A percentile compares a stretch with the other conserved stretches of the same genome.
phyloP scores from a whole-genome alignment of 53 echinoderm and acorn worm species.

The Paracentrotus lividus region DNA sequence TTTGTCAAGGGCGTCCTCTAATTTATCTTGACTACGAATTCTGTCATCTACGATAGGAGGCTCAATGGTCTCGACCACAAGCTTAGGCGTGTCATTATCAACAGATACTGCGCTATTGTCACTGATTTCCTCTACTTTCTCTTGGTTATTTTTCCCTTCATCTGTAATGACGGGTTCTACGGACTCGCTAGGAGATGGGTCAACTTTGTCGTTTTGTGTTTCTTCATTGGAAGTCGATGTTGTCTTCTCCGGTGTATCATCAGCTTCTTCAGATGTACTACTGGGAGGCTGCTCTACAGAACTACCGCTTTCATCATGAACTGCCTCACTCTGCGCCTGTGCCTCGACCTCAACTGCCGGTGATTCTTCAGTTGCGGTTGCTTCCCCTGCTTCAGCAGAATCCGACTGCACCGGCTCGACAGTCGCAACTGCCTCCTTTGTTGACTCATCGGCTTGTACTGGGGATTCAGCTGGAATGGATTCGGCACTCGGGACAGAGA shows the following conservation, averaged over 20 bases:
- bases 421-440: neutral
- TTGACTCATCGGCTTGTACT: conserved; percentile 13
- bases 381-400: neutral
- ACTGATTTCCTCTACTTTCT: too few relatives aligned
- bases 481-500: too few relatives aligned
- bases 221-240: conserved; percentile 9
- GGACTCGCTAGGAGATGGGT: neutral
- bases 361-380: conserved; percentile 6
- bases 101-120: neutral
- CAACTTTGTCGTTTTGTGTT: neutral
- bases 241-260: neutral
- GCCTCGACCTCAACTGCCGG: neutral
- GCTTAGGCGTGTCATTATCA: neutral
- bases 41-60: neutral
- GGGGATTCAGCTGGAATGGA: conserved; percentile 20
- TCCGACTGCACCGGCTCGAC: neutral
- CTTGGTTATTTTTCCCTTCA: neutral
- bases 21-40: neutral
- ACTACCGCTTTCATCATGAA: neutral
- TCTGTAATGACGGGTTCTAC: neutral
- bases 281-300: neutral
- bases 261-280: neutral
- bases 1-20: neutral
- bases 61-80: neutral
- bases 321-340: neutral